Base-by-base conservation (phyloP, 2,113 vertebrate species). In the Gadus macrocephalus region DNA sequence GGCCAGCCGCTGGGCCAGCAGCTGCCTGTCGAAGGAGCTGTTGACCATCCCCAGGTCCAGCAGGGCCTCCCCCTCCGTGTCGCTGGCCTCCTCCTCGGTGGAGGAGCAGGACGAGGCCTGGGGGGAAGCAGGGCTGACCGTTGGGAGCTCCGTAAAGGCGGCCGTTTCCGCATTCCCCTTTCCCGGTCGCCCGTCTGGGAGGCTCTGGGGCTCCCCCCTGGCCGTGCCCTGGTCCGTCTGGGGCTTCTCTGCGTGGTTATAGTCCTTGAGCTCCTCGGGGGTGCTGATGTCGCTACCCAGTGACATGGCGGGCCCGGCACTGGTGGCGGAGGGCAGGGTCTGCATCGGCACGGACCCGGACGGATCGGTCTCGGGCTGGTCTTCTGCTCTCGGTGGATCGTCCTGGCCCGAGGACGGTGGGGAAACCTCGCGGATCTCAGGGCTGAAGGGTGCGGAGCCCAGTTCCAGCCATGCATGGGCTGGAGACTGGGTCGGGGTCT, bases 231-330 rank as follows among this genome's bases (percentile, higher is more conserved):
- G 70, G 2, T 58, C 55, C 62, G 66, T 74, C 22, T 56, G 83
- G 16, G 81, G 85, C 59, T 84, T 89, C 7, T 77, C 73, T 0
- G 81, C 87, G 75, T 70, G 68, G 61, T 87, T 90, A n/a, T 87
- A 88, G 19, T 91, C 90, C 3, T 85, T 82, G 2, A 91, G 81
- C 53, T 94, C 92, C 70, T 94, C 93, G 0, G 92, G 92, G 0
- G 90, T 93, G 79, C 91, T 93, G 0, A 89, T 87, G 72, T 90
- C 92, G 5, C 91, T 93, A 84, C 91, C 93, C 67, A 93, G 87
- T 78, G 83, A 90, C 53, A 90, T 85, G n/a, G 61, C 82, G 27
- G 66, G 72, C 3, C 77, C 78, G 61, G 68, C 76, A 27, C 60
- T 20, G 68, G 49, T 7, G 19, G 5, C 58, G 28, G 58, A 22